Base-by-base conservation (phyloP, 2,113 vertebrate genomes). In the Tragelaphus buxtoni region DNA sequence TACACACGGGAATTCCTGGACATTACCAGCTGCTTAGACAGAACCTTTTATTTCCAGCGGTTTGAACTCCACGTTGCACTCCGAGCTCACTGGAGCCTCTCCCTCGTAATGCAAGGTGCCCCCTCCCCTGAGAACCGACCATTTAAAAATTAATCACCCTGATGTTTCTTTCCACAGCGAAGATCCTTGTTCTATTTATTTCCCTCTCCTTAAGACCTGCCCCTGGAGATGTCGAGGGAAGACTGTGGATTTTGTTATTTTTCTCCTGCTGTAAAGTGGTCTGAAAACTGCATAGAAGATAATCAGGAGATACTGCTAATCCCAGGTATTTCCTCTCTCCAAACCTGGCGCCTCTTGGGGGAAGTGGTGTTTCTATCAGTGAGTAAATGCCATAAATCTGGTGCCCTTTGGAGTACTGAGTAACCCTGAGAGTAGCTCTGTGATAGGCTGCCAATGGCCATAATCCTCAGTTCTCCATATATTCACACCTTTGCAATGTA, bases 201-300 rank as follows among this genome's bases (percentile, higher is more conserved):
- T 81, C 58, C 42, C 32, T 84, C 58, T 76, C 47, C 94, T 96
- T 92, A 79, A 88, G 56, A 61, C 58, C 39, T 28, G 42, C 24
- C 69, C 26, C 74, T 84, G 39, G n/a, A 86, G 24, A 65, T 8
- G 13, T 28, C 47, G 51, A 17, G 47, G 93, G 42, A 86, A 51
- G 69, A 82, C 4, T 45, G 4, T 14, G 26, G 26, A 32, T 58
- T 91, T 80, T 8, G 32, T 69, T 85, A 28, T 79, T 80, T 80
- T 47, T 30, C 22, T 69, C 63, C 58, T 20, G 81, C 58, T 45
- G 16, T 30, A 87, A 94, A 91, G 20, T 14, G 35, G 45, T 74
- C 0, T 49, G 69, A 77, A 94, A 79, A 80, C 14, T 39, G 49
- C 8, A 17, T 5, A 22, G 49, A 47, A 84, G 5, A 60, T 1